Percentiles rank a stretch among this genome's conserved stretches.
phyloP scores from a whole-genome alignment of 2,113 vertebrate genomes.

The Syngnathus scovelli region DNA sequence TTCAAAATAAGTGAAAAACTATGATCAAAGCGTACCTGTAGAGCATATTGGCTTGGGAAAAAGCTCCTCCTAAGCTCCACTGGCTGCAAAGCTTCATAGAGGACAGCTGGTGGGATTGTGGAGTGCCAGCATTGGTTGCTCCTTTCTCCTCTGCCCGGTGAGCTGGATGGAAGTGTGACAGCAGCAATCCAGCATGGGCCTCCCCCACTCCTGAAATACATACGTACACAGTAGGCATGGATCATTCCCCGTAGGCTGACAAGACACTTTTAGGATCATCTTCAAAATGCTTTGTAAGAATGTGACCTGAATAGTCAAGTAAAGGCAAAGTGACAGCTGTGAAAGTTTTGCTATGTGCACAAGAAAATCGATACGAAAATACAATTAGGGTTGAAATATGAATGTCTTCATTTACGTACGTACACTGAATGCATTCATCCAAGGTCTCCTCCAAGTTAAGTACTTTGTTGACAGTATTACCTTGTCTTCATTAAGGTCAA shows the following conservation, averaged over 20 bases:
- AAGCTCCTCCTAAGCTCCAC: constrained; percentile 31
- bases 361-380: too few species aligned
- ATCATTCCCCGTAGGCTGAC: constrained; percentile 12
- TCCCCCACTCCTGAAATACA: constrained; percentile 64
- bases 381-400: too few species aligned
- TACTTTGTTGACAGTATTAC: too few species aligned
- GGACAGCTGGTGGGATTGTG: constrained; percentile 37
- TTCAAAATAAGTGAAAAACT: not conserved
- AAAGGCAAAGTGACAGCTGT: not conserved
- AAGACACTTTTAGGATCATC: constrained; percentile 37
- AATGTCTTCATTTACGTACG: too few species aligned
- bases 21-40: constrained; percentile 56
- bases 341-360: too few species aligned
- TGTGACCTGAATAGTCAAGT: constrained; percentile 11
- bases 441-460: too few species aligned
- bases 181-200: constrained; percentile 45
- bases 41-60: constrained; percentile 47
- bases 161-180: constrained; percentile 36
- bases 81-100: constrained; percentile 22
- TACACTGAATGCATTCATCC: too few species aligned
- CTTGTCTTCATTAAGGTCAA: too few species aligned
- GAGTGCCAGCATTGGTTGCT: constrained; percentile 13
- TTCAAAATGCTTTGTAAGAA: constrained; percentile 42
- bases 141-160: constrained; percentile 33
- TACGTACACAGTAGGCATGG: constrained; percentile 23